These are phyloP conservation scores for Incurvaria masculella DNA, from an alignment of 2,888 invertebrate species.

Conservation along the genomic window DNA sequence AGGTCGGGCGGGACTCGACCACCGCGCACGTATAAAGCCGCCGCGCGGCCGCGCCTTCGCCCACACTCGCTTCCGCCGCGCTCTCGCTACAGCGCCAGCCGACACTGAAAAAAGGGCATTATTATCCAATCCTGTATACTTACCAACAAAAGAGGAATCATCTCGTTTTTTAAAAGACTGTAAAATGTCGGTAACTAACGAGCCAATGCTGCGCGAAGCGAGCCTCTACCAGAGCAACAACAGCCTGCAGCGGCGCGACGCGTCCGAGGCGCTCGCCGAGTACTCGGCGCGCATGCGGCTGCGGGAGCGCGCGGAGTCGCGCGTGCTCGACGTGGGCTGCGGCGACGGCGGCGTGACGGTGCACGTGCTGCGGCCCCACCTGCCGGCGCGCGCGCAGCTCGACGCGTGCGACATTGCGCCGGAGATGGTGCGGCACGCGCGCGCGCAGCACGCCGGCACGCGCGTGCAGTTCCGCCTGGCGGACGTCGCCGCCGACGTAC, in stretches of 20 bases:
- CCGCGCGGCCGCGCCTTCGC: no score
- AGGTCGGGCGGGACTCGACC: no score
- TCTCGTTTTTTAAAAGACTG: no score
- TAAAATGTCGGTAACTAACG: no score
- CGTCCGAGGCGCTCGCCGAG: constrained; percentile 61
- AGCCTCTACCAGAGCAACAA: constrained; percentile 66
- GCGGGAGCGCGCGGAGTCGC: constrained; percentile 44
- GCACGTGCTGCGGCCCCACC: constrained; percentile 58
- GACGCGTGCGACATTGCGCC: constrained; percentile 68
- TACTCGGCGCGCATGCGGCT: constrained; percentile 58
- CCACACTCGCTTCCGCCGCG: no score
- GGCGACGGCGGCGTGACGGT: constrained; percentile 70
- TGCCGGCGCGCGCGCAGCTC: constrained; percentile 55
- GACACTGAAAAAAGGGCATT: no score
- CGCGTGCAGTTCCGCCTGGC: constrained; percentile 46
- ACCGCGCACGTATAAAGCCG: no score
- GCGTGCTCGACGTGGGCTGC: constrained; percentile 69
- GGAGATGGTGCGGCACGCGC: constrained; percentile 68
- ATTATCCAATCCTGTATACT: no score
- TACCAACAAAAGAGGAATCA: no score
- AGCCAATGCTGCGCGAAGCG: constrained; percentile 58
- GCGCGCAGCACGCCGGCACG: constrained; percentile 42
- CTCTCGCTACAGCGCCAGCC: no score
- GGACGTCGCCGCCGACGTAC: constrained; percentile 57
- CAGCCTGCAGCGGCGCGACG: constrained; percentile 63